Percentiles rank a stretch among this genome's conserved stretches.
These are phyloP conservation scores for Petrocephalus schoutedeni DNA, from an alignment of 2,797 vertebrate species.

Conservation along the genomic window DNA sequence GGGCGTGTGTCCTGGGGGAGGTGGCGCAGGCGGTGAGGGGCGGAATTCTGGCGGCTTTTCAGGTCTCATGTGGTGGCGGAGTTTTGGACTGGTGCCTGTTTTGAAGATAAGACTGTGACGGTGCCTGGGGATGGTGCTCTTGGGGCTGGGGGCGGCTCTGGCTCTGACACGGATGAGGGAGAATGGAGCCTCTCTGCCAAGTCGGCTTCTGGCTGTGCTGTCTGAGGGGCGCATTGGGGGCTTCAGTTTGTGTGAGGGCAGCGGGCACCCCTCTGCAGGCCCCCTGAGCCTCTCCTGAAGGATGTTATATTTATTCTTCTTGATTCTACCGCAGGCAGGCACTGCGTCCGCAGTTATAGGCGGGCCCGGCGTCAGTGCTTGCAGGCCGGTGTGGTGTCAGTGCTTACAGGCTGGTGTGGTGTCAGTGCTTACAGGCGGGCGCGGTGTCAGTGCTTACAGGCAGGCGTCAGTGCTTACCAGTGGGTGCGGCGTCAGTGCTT, in stretches of 20 bases:
- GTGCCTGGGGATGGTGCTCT: background rate
- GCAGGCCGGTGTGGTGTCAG: too few relatives aligned
- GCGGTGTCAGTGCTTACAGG: too few relatives aligned
- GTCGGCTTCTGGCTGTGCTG: background rate
- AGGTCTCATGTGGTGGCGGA: background rate
- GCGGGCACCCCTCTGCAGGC: background rate
- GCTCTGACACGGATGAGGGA: background rate
- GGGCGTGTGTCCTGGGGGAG: background rate
- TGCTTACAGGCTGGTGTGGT: too few relatives aligned
- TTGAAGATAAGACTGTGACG: too few relatives aligned
- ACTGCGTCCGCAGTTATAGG: too few relatives aligned
- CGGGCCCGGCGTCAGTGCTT: too few relatives aligned
- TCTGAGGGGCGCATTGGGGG: background rate
- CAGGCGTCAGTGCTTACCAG: too few relatives aligned
- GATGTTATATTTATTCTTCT: background rate
- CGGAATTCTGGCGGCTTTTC: background rate
- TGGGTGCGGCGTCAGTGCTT: too few relatives aligned
- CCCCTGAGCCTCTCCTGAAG: background rate
- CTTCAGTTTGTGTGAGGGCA: background rate
- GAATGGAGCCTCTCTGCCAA: background rate
- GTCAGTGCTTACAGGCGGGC: too few relatives aligned
- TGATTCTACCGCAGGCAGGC: background rate
- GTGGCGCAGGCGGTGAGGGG: background rate
- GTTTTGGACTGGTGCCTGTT: background rate
- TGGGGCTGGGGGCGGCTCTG: background rate